Evolutionary conservation across 2,113 vertebrate genomes (phyloP), one percentile per base, ranked within the genome.

Genomic region (Xyrauchen texanus): DNA sequence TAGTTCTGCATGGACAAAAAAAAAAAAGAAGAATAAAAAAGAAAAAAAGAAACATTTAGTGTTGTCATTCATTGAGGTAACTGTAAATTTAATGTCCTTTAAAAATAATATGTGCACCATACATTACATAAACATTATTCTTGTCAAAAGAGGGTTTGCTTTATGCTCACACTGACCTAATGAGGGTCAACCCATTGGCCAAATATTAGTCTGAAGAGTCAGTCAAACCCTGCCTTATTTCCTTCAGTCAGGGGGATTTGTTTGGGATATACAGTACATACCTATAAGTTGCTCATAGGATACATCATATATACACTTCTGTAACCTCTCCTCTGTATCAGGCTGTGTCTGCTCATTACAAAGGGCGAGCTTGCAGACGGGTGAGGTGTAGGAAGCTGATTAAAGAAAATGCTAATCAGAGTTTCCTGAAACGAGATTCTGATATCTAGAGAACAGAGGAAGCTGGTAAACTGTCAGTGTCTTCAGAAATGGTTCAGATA

Each of bases 401-500:
- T 64, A 46, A 58, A 71, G 8, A 66, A 68, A 72, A 85, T 34
- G 3, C 21, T 34, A 34, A 34, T 34, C 21, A 34, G 21, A 34
- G 21, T 34, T 34, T 34, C 92, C 91, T 93, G 89, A 82, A 82
- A 84, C 81, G 79, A 77, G 51, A 81, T 6, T 77, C 47, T 46
- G 46, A 53, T 83, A 82, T 85, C 77, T 86, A 58, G 61, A 64
- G 67, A 82, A 67, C 81, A 76, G 87, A 60, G 69, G 88, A 82
- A 85, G 88, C 88, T 90, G 89, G 84, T 89, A 88, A 91, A 90
- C 86, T 71, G 80, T 84, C 78, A 82, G 67, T 78, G 79, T 87
- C 75, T 64, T 65, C 49, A 76, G 76, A 76, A 81, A 85, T 86
- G 87, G 80, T 83, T 84, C 68, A 82, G 80, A 88, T 90, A 80